Conservation (phyloP, 2,797 vertebrate genomes). For the Pangasius sanitwongsei region DNA sequence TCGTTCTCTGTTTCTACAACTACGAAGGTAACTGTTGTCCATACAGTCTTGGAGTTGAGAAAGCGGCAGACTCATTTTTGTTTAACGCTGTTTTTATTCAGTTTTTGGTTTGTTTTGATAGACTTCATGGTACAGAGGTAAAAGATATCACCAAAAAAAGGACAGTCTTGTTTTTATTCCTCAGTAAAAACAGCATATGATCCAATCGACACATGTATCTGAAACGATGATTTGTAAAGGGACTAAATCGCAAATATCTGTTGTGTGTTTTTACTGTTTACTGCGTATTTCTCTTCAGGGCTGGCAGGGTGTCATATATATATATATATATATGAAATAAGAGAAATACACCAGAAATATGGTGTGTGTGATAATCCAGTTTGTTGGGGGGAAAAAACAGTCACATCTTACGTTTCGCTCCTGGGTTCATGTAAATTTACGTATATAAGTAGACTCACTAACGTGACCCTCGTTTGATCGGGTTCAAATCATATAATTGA, state of each 20-base stretch:
- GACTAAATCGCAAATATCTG: not conserved
- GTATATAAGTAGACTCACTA: not conserved
- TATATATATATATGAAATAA: too few species aligned
- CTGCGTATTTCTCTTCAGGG: too few species aligned
- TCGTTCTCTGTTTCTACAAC: not conserved
- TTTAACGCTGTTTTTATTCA: not conserved
- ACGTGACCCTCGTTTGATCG: not conserved
- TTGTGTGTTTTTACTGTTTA: too few species aligned
- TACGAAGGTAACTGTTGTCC: not conserved
- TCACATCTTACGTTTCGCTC: too few species aligned
- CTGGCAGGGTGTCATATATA: too few species aligned
- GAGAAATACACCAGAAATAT: not conserved
- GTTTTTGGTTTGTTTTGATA: not conserved
- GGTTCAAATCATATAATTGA: not conserved
- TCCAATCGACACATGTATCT: not conserved
- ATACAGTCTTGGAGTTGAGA: not conserved
- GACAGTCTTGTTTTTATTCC: not conserved
- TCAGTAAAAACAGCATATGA: not conserved
- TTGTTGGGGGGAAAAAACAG: not conserved
- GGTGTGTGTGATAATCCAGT: not conserved
- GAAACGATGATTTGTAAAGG: not conserved
- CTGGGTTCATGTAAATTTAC: not conserved
- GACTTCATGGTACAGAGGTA: not conserved
- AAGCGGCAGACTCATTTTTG: not conserved
- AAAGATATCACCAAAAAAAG: not conserved